Percentiles rank a stretch among this genome's conserved stretches.
Conservation (phyloP, 2,113 vertebrate genomes). For the Neotoma lepida region DNA sequence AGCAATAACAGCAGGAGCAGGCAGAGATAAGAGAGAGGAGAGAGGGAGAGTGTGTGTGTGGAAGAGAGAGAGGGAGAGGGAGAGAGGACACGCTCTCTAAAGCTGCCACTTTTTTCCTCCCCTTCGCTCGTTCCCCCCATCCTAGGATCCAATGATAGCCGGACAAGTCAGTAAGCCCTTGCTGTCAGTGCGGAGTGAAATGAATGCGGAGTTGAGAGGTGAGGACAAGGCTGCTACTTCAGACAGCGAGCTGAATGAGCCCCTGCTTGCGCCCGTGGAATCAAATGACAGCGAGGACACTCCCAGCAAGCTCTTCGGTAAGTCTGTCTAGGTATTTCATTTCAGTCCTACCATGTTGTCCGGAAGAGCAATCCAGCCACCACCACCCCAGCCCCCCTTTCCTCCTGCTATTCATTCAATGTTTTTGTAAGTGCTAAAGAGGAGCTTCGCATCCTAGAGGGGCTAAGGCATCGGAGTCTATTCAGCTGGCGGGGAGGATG, state of each 20-base stretch:
- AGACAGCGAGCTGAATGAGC: slow-evolving; percentile 96
- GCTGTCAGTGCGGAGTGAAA: slow-evolving; percentile 97
- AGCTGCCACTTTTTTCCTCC: slow-evolving; percentile 86
- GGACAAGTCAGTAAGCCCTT: slow-evolving; percentile 99
- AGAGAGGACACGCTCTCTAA: slow-evolving; percentile 87
- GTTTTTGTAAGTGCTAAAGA: slow-evolving; percentile 69
- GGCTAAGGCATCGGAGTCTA: slow-evolving; percentile 27
- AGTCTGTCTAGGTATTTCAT: slow-evolving; percentile 91
- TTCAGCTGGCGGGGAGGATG: slow-evolving; percentile 61
- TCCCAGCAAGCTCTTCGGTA: slow-evolving; percentile 98
- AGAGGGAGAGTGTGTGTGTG: slow-evolving; percentile 82
- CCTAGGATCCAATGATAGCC: slow-evolving; percentile 99
- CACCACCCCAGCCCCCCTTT: background rate
- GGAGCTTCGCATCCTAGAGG: slow-evolving; percentile 64
- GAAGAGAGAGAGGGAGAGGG: slow-evolving; percentile 84
- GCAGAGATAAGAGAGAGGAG: slow-evolving; percentile 90
- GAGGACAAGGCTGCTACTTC: slow-evolving; percentile 95
- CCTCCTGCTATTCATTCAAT: background rate
- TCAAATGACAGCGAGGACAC: slow-evolving; percentile 94
- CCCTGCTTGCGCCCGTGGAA: slow-evolving; percentile 94
- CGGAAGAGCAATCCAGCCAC: slow-evolving; percentile 78
- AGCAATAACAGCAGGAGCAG: slow-evolving; percentile 95
- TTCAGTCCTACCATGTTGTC: slow-evolving; percentile 83
- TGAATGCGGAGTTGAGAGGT: slow-evolving; percentile 98
- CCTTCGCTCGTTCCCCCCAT: slow-evolving; percentile 84